Conservation (phyloP, 2,797 vertebrate species). For the Scolopax bukidnonensis region DNA sequence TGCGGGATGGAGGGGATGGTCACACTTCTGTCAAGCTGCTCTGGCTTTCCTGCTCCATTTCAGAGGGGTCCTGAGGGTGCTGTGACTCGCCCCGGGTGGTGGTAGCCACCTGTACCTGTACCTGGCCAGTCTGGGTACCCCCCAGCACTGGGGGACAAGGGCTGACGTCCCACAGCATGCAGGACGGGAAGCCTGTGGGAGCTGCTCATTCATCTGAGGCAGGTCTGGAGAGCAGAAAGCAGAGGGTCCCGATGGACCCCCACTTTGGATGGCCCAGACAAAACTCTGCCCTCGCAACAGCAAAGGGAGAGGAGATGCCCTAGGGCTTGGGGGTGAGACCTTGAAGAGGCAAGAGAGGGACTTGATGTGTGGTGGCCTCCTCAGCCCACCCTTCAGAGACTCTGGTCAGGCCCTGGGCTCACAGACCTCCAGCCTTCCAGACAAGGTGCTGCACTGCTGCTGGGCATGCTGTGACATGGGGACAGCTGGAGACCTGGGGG, state of each 20-base stretch:
- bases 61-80: not conserved
- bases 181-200: not conserved
- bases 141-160: too few species aligned
- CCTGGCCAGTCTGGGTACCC: not conserved
- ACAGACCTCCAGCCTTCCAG: not conserved
- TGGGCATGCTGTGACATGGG: not conserved
- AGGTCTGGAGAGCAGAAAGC: not conserved
- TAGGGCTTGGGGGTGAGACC: not conserved
- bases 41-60: not conserved
- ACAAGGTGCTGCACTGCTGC: not conserved
- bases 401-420: not conserved
- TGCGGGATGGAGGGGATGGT: not conserved
- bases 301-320: not conserved
- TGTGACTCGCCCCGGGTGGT: not conserved
- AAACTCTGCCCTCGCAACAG: not conserved
- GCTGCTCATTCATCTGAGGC: not conserved
- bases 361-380: fast-evolving
- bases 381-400: not conserved
- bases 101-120: not conserved
- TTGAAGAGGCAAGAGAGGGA: not conserved
- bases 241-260: not conserved
- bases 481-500: not conserved
- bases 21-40: not conserved
- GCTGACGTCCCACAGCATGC: not conserved
- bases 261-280: not conserved